phyloP scores from a whole-genome alignment of 2,113 vertebrate species.

The Apteryx owenii region DNA sequence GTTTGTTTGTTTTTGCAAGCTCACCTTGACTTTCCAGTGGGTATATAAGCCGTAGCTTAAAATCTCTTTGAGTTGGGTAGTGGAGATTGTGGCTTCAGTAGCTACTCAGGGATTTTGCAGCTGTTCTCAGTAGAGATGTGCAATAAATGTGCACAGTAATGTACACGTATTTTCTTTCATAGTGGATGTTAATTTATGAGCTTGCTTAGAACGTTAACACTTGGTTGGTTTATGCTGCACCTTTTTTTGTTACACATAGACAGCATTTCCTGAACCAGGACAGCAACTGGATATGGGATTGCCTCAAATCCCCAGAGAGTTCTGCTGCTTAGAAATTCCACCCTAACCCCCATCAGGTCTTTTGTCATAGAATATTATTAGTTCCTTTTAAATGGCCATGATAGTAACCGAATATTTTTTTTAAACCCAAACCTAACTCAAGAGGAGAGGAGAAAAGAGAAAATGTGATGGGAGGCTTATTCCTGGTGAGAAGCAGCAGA shows the following conservation, averaged over 20 bases:
- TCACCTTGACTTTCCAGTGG: neutral
- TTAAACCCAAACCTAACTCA: neutral
- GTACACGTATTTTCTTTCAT: conserved; percentile 38
- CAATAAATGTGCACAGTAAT: neutral
- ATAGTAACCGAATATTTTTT: neutral
- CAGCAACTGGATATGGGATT: neutral
- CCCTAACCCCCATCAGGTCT: neutral
- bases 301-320: conserved; percentile 1
- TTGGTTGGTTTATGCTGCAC: neutral
- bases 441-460: neutral
- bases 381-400: neutral
- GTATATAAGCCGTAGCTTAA: neutral
- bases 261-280: neutral
- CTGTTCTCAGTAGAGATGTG: conserved; percentile 58
- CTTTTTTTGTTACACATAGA: conserved; percentile 39
- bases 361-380: conserved; percentile 38
- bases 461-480: neutral
- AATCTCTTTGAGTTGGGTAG: neutral
- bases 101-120: conserved; percentile 48
- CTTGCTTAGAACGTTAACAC: conserved; percentile 5
- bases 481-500: neutral
- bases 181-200: conserved; percentile 54
- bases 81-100: neutral
- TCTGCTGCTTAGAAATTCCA: conserved; percentile 32
- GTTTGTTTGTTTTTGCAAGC: neutral